phyloP scores from a whole-genome alignment of 30 jellyfish, hydroid and myxozoan genomes.

The Aurelia aurita region DNA sequence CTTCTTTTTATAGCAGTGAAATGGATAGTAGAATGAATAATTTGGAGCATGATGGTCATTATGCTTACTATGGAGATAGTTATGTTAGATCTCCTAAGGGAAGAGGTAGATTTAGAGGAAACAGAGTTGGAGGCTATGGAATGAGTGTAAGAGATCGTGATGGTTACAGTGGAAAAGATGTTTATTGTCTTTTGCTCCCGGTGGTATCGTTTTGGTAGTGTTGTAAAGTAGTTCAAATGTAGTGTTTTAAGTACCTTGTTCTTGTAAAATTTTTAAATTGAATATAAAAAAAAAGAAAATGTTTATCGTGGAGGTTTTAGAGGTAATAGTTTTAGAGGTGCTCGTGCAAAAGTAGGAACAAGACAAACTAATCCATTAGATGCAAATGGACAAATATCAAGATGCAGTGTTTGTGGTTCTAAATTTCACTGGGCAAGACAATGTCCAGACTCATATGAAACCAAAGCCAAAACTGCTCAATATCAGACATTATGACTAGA shows the following conservation, averaged over 20 bases:
- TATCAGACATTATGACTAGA: slow-evolving; percentile 17
- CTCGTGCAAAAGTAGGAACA: background rate
- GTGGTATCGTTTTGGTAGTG: no score
- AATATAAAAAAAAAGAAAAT: no score
- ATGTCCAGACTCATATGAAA: slow-evolving; percentile 55
- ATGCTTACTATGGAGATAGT: background rate
- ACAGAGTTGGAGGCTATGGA: slow-evolving; percentile 15
- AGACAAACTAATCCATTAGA: slow-evolving; percentile 42
- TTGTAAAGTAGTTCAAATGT: no score
- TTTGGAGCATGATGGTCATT: background rate
- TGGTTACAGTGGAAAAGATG: no score
- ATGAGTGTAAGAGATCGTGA: no score
- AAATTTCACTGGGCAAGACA: slow-evolving; percentile 56
- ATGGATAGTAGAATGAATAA: background rate
- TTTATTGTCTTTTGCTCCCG: no score
- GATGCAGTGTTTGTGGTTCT: slow-evolving; percentile 55
- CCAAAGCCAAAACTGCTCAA: slow-evolving; percentile 1
- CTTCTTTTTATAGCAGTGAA: background rate
- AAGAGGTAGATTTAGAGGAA: background rate
- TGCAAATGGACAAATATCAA: slow-evolving; percentile 26
- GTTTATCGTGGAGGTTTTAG: no score
- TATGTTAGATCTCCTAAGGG: background rate
- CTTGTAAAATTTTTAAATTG: no score
- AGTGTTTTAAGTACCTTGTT: no score
- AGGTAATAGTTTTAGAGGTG: background rate